Conservation (phyloP, 2,888 invertebrate species). For the Drosophila kuntzei region DNA sequence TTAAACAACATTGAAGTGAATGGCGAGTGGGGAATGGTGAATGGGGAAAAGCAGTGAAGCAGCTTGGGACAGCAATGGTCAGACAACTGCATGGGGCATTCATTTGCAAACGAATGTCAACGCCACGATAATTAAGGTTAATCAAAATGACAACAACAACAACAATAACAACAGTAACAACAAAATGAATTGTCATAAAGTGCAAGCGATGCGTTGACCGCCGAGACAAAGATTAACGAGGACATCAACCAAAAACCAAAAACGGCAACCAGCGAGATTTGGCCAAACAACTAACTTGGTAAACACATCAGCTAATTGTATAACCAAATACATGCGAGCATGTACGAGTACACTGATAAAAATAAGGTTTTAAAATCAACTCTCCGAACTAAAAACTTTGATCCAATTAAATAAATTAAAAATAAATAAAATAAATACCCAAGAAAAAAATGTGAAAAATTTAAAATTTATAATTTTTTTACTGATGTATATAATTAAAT, state of each 20-base stretch:
- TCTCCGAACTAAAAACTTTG: too few species aligned
- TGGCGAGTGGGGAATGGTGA: constrained; percentile 17
- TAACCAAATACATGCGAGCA: constrained; percentile 37
- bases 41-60: constrained; percentile 7
- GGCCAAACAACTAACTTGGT: constrained; percentile 35
- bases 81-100: constrained; percentile 55
- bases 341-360: too few species aligned
- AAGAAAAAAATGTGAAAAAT: too few species aligned
- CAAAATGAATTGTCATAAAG: constrained; percentile 50
- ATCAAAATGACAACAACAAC: constrained; percentile 65
- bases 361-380: too few species aligned
- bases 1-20: constrained; percentile 50
- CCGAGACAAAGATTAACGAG: constrained; percentile 65
- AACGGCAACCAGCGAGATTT: constrained; percentile 41
- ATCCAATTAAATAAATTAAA: too few species aligned
- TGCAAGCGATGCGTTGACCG: constrained; percentile 44
- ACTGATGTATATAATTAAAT: too few species aligned
- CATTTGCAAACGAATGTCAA: constrained; percentile 69
- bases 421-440: too few species aligned
- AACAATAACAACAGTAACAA: constrained; percentile 24
- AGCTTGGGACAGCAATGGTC: constrained; percentile 6
- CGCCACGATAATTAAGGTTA: constrained; percentile 77
- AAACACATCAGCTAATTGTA: constrained; percentile 49
- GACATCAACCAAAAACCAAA: constrained; percentile 55
- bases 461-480: too few species aligned